Base-by-base conservation (phyloP, 2,888 invertebrate species). In the Stenotaenia linearis region DNA sequence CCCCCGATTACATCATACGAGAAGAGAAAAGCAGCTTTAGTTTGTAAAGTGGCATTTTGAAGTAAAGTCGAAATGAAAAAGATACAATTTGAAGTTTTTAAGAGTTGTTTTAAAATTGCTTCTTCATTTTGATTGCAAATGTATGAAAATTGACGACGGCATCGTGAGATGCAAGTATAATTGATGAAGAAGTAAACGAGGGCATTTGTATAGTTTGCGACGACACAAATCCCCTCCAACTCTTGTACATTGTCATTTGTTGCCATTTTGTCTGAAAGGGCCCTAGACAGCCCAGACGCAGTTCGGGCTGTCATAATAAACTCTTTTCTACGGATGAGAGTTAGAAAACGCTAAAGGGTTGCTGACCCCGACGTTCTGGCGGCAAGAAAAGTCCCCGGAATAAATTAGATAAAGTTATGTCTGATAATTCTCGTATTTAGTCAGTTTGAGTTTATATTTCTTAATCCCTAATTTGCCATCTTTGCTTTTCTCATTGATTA, bases 251-350 rank as follows among this genome's bases (percentile, higher is more conserved):
- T 45, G 61, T 61, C 61, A 61, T 61, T 61, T 61, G 61, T 61
- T 28, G 61, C 61, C 61, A 61, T 61, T 61, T 61, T 61, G 61
- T 61, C 61, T 61, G 61, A 61, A 61, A 61, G 61, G 61, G 61
- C 61, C 61, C 61, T 61, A 61, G 25, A 61, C 61, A 61, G 25
- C 23, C 61, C 61, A 61, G 61, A 61, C 61, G 61, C 61, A 61
- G 61, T 61, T 61, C 12, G 61, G 61, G 61, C 61, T 61, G 61
- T 61, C 61, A 61, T 61, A 61, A 61, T 61, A 61, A 61, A 61
- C 61, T 61, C 4, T 61, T 61, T 25, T 25, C 61, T 28, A 61
- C 45, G 45, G 45, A n/a, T 45, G n/a, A 18, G 45, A 45, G 45
- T 45, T 61, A 61, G 61, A 61, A 25, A 28, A 61, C 61, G 61